A percentile compares a stretch with the other conserved stretches of the same genome.
These are phyloP conservation scores for Tachycineta bicolor DNA, from an alignment of 2,113 vertebrate species.

Conservation along the genomic window DNA sequence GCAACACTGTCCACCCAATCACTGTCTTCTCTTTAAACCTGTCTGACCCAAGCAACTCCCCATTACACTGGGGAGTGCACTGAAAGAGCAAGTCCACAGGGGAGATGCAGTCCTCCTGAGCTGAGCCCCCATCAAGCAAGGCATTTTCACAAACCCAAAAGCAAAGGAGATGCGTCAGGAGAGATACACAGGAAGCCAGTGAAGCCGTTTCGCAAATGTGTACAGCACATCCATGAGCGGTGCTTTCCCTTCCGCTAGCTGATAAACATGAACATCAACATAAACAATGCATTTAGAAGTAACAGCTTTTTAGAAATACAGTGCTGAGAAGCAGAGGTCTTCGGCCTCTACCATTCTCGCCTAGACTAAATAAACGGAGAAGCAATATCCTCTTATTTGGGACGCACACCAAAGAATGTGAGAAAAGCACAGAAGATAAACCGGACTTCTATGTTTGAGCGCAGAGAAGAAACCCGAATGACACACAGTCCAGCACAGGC, in stretches of 20 bases:
- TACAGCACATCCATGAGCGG: not conserved
- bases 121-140: not conserved
- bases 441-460: not conserved
- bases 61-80: fast-evolving
- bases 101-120: fast-evolving
- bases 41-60: not conserved
- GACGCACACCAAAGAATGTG: not conserved
- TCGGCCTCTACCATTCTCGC: not conserved
- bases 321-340: not conserved
- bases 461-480: not conserved
- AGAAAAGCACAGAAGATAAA: slow-evolving; percentile 14
- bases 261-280: not conserved
- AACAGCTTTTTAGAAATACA: not conserved
- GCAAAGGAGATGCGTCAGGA: not conserved
- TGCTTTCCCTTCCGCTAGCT: not conserved
- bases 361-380: slow-evolving; percentile 36
- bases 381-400: not conserved
- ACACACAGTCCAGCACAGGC: not conserved
- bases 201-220: not conserved
- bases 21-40: not conserved
- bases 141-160: not conserved
- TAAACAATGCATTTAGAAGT: slow-evolving; percentile 28
- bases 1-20: fast-evolving
- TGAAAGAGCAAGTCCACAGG: not conserved
- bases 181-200: not conserved